Base-by-base conservation (phyloP, 2,113 vertebrate genomes). In the Platichthys stellatus region DNA sequence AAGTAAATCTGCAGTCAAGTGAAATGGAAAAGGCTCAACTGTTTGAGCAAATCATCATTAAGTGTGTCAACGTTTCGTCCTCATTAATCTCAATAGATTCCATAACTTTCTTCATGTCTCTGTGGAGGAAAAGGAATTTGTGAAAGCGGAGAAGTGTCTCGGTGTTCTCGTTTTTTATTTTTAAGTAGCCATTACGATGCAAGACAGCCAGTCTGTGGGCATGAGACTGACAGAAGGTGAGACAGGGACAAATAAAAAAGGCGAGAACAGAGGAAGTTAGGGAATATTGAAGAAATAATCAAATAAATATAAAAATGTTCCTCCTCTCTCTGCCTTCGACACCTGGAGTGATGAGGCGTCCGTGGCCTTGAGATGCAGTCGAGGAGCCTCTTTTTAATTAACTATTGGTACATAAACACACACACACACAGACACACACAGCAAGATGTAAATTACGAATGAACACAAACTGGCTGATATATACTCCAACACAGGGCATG, bases 301-400 rank as follows among this genome's bases (percentile, higher is more conserved):
- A 76, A 75, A 21, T 35, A 21, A 13, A 11, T 47, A 11, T 47
- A 51, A 13, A 47, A 54, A 49, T 20, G 3, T 60, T 57, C 13
- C 74, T 68, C 62, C 59, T 40, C 21, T 24, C 45, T 28, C 63
- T 31, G 17, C 51, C 21, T 76, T 63, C 53, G 47, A 13, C 35
- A 57, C 58, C 35, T 11, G n/a, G 18, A 70, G 54, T 69, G 78
- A 86, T 40, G 65, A 81, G 67, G 51, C 17, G 49, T 28, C 68
- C 38, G 40, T 76, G 49, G 69, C 49, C 78, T 81, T 80, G 67
- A 79, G 60, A 54, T 63, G 51, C 51, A 54, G 14, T n/a, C 9
- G 20, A 54, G 51, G 9, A 79, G 24, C 72, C 65, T 73, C 81
- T 85, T 76, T 26, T 75, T 86, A 89, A 91, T 90, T 64, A 91